Percentiles rank a stretch among this genome's conserved stretches.
Conservation (phyloP, 2,797 vertebrate genomes). For the Eutrigla gurnardus region DNA sequence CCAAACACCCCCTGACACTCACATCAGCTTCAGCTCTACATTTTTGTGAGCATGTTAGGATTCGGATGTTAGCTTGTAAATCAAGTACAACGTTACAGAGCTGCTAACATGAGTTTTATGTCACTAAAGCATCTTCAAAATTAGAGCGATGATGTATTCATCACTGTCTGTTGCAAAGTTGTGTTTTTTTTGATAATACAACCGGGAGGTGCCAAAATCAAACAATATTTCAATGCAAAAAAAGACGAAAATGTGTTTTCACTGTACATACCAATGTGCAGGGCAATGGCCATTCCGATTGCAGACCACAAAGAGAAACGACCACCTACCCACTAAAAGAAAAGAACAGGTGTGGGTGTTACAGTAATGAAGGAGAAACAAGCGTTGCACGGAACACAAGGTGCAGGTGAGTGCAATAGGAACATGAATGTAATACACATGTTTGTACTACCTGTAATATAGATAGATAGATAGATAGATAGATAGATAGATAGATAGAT, state of each 20-base stretch:
- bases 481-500: no score
- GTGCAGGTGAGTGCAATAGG: neutral
- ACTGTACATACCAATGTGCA: conserved; percentile 90
- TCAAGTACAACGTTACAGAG: neutral
- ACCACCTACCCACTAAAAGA: conserved; percentile 95
- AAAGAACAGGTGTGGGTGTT: conserved; percentile 16
- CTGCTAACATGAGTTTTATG: neutral
- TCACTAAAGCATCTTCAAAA: neutral
- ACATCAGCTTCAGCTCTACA: neutral
- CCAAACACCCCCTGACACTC: neutral
- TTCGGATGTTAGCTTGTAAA: neutral
- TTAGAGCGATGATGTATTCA: neutral
- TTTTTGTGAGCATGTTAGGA: neutral
- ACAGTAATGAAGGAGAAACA: neutral
- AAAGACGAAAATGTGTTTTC: neutral
- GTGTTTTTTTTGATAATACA: neutral
- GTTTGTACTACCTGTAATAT: no score
- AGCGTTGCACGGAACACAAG: neutral
- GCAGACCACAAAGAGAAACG: conserved; percentile 98
- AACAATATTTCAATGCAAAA: neutral
- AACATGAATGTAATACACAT: neutral
- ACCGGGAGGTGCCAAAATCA: neutral
- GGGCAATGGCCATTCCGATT: conserved; percentile 96
- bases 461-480: no score
- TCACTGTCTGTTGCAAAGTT: neutral